Base-by-base conservation (phyloP, 2,888 invertebrate genomes). In the Graphium colonna region DNA sequence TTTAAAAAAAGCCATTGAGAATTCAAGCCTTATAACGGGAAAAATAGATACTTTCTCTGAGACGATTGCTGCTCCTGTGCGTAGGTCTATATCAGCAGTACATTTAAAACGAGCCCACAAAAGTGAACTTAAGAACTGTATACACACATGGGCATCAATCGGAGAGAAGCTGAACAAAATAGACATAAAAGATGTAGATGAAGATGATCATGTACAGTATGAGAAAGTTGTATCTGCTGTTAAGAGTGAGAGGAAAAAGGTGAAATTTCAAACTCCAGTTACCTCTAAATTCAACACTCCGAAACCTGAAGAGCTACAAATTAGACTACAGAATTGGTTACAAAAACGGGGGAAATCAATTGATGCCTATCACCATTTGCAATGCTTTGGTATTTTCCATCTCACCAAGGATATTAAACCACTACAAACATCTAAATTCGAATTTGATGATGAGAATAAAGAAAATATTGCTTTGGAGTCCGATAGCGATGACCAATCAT, bases 311-410 rank as follows among this genome's bases (percentile, higher is more conserved):
- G 91, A 91, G 51, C 51, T 91, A 13, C 84, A 83, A 55, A 56
- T 69, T 0, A 73, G 83, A 48, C 64, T 92, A 12, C 83, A 85
- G 45, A 73, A 79, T 0, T 92, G 92, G 92, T 68, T 92, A 4
- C 72, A 81, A 39, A 90, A 89, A 55, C 73, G 80, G 12, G 91
- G 91, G 0, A 91, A 91, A 60, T 80, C 86, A 0, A 43, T 90
- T 0, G 76, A 83, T 42, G 77, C 83, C 0, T 92, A 82, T 61
- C 89, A 88, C 10, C 91, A 92, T 64, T 70, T 92, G 28, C 90
- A 91, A 65, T 91, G 91, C 62, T 92, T 92, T 31, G 90, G 88
- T 1, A 60, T 90, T 9, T 70, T 82, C 40, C 80, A 84, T 47
- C 46, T 82, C 10, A 51, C 70, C 0, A 70, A 62, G n/a, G 52